Evolutionary conservation across 2,888 invertebrate genomes (phyloP).

Genomic region (Lasioglossum malachurum): DNA sequence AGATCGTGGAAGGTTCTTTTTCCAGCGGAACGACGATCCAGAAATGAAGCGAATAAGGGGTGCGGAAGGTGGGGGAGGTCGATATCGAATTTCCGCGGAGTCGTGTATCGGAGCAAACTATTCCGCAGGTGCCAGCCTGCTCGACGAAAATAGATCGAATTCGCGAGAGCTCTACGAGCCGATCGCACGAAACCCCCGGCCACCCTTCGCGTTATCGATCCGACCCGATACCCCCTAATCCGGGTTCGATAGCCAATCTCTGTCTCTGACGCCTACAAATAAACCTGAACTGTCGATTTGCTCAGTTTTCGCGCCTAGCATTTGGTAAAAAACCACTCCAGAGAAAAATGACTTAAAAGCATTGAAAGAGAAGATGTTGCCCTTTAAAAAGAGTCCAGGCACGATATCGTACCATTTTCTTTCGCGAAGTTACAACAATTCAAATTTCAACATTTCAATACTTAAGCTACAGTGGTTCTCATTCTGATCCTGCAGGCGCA

Average conservation of each 20-base stretch:
- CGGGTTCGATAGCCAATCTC: slow-evolving; percentile 36
- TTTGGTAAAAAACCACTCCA: not conserved
- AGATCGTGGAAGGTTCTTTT: not conserved
- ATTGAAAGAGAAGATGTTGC: not conserved
- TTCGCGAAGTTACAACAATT: not conserved
- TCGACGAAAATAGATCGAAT: slow-evolving; percentile 79
- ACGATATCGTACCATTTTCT: not conserved
- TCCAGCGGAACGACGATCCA: not conserved
- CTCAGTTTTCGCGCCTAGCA: not conserved
- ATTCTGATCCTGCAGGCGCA: no score
- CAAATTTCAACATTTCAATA: not conserved
- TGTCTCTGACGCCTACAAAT: slow-evolving; percentile 34
- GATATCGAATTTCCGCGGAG: slow-evolving; percentile 74
- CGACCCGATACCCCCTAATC: slow-evolving; percentile 30
- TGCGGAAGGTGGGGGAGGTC: slow-evolving; percentile 5
- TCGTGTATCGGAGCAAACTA: slow-evolving; percentile 66
- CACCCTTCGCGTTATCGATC: slow-evolving; percentile 63
- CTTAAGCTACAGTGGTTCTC: no score
- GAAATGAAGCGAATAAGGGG: not conserved
- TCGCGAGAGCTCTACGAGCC: slow-evolving; percentile 78
- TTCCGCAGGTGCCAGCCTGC: slow-evolving; percentile 67
- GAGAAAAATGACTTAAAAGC: not conserved
- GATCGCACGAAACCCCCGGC: slow-evolving; percentile 75
- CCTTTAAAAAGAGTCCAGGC: not conserved
- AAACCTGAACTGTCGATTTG: not conserved